phyloP scores from a whole-genome alignment of 2,797 vertebrate genomes.

The Sylvia borin region DNA sequence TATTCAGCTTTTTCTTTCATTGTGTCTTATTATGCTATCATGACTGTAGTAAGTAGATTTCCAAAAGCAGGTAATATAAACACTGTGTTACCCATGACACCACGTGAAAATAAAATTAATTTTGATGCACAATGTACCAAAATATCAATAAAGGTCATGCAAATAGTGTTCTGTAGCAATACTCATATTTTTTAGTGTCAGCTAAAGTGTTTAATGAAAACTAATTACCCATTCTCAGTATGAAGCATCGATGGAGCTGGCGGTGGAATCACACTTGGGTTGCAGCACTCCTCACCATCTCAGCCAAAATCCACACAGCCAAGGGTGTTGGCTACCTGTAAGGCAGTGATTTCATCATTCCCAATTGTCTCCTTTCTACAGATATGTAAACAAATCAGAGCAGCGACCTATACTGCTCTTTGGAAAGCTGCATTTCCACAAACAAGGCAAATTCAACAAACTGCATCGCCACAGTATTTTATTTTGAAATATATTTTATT shows the following conservation, averaged over 20 bases:
- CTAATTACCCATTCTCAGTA: slow-evolving; percentile 63
- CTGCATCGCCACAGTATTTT: not conserved
- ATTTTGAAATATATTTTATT: not conserved
- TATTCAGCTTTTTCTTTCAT: not conserved
- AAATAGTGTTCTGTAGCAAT: not conserved
- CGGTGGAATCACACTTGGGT: slow-evolving; percentile 18
- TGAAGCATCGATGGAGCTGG: slow-evolving; percentile 21
- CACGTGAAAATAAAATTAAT: not conserved
- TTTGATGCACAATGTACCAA: not conserved
- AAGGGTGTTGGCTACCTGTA: slow-evolving; percentile 60
- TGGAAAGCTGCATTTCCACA: not conserved
- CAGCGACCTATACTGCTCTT: not conserved
- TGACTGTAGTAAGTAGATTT: not conserved
- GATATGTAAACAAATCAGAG: slow-evolving; percentile 13
- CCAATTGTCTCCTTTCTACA: slow-evolving; percentile 19
- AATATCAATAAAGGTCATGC: not conserved
- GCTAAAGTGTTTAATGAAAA: slow-evolving; percentile 29
- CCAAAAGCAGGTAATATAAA: not conserved
- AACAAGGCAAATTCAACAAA: not conserved
- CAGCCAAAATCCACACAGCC: slow-evolving; percentile 46
- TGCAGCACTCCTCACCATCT: slow-evolving; percentile 10
- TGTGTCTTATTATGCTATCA: not conserved
- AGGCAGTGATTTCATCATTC: slow-evolving; percentile 63
- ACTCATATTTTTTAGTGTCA: not conserved
- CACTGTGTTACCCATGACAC: not conserved